A percentile compares a stretch with the other conserved stretches of the same genome.
Evolutionary conservation across 92 coral and sea anemone species (phyloP).

Genomic region (Galaxea fascicularis): DNA sequence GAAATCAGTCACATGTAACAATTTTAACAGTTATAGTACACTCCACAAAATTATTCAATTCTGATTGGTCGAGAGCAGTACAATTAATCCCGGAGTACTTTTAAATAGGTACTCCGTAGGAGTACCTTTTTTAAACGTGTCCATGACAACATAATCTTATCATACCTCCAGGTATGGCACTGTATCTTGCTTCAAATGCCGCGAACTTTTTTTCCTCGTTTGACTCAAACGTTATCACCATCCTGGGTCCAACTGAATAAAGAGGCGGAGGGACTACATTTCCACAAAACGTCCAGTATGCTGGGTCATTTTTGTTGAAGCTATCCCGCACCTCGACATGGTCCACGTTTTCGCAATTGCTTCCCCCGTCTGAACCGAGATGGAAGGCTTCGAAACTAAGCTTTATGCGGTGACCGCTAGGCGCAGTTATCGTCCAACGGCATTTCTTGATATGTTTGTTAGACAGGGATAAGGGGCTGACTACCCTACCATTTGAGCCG

Average conservation of each 20-base stretch:
- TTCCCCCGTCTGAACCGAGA: slow-evolving; percentile 21
- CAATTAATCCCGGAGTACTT: no score
- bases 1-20: neutral
- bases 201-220: neutral
- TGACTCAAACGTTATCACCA: slow-evolving; percentile 29
- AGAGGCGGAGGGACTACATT: slow-evolving; percentile 18
- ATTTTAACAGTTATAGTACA: neutral
- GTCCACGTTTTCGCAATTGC: slow-evolving; percentile 17
- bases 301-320: slow-evolving; percentile 31
- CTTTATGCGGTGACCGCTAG: slow-evolving; percentile 49
- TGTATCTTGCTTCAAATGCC: slow-evolving; percentile 34
- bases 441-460: slow-evolving; percentile 7
- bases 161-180: slow-evolving; percentile 34
- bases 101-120: no score
- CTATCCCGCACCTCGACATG: slow-evolving; percentile 44
- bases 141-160: no score
- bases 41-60: no score
- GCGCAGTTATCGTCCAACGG: slow-evolving; percentile 49
- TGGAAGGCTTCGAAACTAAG: slow-evolving; percentile 26
- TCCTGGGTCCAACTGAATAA: slow-evolving; percentile 32
- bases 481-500: slow-evolving; percentile 23
- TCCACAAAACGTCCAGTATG: slow-evolving; percentile 38
- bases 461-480: neutral
- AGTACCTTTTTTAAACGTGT: no score
- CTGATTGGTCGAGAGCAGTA: no score